phyloP scores from a whole-genome alignment of 2,888 invertebrate species.

The Cryptophagus acutangulus region DNA sequence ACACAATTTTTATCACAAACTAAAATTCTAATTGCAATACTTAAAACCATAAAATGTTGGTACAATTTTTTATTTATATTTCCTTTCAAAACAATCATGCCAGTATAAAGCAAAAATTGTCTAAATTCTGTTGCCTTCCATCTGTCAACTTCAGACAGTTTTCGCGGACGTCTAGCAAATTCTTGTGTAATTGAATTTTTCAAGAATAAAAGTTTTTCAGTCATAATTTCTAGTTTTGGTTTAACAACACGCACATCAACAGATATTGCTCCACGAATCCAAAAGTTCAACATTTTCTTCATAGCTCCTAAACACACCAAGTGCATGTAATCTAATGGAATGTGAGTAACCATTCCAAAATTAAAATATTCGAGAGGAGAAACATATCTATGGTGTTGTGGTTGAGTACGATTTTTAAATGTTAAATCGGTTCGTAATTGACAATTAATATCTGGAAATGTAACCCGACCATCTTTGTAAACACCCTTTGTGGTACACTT shows the following conservation, averaged over 20 bases:
- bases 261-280: slow-evolving; percentile 13
- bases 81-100: slow-evolving; percentile 22
- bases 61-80: slow-evolving; percentile 16
- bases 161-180: slow-evolving; percentile 21
- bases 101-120: slow-evolving; percentile 20
- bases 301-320: background rate
- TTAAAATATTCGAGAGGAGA: slow-evolving; percentile 6
- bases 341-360: slow-evolving; percentile 7
- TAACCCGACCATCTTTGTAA: slow-evolving; percentile 17
- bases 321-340: slow-evolving; percentile 8
- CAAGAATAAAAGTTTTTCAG: no score
- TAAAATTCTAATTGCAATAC: slow-evolving; percentile 23
- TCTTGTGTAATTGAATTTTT: no score
- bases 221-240: no score
- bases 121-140: slow-evolving; percentile 24
- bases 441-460: slow-evolving; percentile 9
- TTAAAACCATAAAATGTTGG: slow-evolving; percentile 22
- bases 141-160: slow-evolving; percentile 17
- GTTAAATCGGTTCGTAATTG: background rate
- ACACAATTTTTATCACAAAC: slow-evolving; percentile 12
- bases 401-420: background rate
- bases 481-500: slow-evolving; percentile 19
- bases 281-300: background rate
- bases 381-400: background rate
- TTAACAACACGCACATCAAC: no score